Evolutionary conservation across 1,140 invertebrate genomes (phyloP), one percentile per base, ranked within the genome.

Genomic region (Drosophila pandora): DNA sequence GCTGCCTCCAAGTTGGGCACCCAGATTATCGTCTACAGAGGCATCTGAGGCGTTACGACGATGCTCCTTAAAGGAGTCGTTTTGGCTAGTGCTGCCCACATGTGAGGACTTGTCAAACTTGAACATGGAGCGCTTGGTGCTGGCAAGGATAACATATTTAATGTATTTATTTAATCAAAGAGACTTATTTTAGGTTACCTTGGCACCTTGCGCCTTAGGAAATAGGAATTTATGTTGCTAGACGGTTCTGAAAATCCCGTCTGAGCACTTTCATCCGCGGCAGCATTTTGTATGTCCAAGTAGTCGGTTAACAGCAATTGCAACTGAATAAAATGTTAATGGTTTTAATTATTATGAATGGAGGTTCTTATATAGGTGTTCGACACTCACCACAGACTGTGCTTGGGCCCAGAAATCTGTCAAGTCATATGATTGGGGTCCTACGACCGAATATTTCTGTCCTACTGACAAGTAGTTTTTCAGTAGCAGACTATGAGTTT

Each of bases 331-430:
- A 23, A 23, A 25, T 17, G 6, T 7, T 10, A 32, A 53, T 32
- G 10, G 7, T 13, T 12, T 30, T 6, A 60, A n/a, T 30, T 10
- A 25, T 13, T 6, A 48, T 12, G 9, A 4, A 37, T 12, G 0
- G 10, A 0, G 0, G 9, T 12, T 34, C 3, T 12, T 0, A 4
- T 7, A 9, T 5, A 1, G 0, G 1, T 3, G 8, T 21, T 30
- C 2, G 59, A 50, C 9, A 93, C 94, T 93, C 93, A 97, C 96
- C 73, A 97, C 96, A 82, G 95, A 94, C 92, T 98, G 97, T 22
- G 98, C 95, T 84, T 96, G 96, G 32, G 94, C 95, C 97, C 97
- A 98, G 75, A 97, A 96, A 92, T 97, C 96, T 12, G 95, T 94
- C 79, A 97, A 95, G 74, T 95, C 95, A 92, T 98, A 97, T 3